phyloP scores from a whole-genome alignment of 2,888 invertebrate genomes.

The Drosophila mayaguana region DNA sequence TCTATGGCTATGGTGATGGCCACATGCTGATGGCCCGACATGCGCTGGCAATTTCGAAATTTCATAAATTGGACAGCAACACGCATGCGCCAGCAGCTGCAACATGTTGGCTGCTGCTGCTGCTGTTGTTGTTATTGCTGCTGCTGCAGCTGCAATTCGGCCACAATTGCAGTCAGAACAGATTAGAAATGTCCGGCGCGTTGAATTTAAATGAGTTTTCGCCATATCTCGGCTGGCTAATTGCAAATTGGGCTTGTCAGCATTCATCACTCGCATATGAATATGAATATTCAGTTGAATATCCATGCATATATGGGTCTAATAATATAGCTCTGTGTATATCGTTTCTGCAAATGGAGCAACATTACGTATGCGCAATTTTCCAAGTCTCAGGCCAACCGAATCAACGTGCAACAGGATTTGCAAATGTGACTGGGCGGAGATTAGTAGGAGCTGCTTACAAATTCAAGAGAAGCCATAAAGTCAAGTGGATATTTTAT shows the following conservation, averaged over 20 bases:
- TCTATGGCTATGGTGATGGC: slow-evolving; percentile 48
- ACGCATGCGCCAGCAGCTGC: slow-evolving; percentile 70
- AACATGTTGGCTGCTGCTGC: slow-evolving; percentile 35
- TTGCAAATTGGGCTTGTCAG: slow-evolving; percentile 61
- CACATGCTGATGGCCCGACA: slow-evolving; percentile 59
- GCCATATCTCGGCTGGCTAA: slow-evolving; percentile 44
- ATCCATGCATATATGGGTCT: slow-evolving; percentile 1
- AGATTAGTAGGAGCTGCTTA: background rate
- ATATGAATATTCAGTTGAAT: slow-evolving; percentile 19
- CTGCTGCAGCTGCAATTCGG: slow-evolving; percentile 29
- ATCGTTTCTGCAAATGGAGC: slow-evolving; percentile 25
- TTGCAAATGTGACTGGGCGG: slow-evolving; percentile 10
- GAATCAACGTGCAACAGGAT: slow-evolving; percentile 24
- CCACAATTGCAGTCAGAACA: slow-evolving; percentile 58
- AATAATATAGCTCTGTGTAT: slow-evolving; percentile 7
- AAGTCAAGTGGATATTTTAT: background rate
- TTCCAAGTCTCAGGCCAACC: slow-evolving; percentile 4
- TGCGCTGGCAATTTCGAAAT: slow-evolving; percentile 61
- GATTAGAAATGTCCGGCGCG: slow-evolving; percentile 57
- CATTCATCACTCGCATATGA: slow-evolving; percentile 41
- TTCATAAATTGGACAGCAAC: slow-evolving; percentile 69
- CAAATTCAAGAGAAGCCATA: slow-evolving; percentile 1
- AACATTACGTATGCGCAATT: slow-evolving; percentile 26
- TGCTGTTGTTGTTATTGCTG: slow-evolving; percentile 32
- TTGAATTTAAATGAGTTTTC: slow-evolving; percentile 47